These are phyloP conservation scores for Myanophis thanlyinensis DNA, from an alignment of 2,113 vertebrate genomes.

Conservation along the genomic window DNA sequence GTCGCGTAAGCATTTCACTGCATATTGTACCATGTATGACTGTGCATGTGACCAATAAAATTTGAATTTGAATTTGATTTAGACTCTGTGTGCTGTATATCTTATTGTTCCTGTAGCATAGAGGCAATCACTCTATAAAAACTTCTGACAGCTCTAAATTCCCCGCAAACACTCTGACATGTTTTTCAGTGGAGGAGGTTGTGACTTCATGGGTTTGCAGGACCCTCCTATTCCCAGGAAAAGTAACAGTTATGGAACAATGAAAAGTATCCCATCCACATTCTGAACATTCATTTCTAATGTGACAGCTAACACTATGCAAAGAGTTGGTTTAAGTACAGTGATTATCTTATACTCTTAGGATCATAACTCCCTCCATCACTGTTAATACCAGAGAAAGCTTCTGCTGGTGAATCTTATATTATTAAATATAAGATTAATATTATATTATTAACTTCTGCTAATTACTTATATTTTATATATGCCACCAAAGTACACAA, in stretches of 20 bases:
- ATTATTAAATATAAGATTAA: too few relatives aligned
- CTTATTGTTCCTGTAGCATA: too few relatives aligned
- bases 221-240: not conserved
- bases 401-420: conserved; percentile 1
- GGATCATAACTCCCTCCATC: not conserved
- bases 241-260: not conserved
- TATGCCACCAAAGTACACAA: conserved; percentile 4
- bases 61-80: too few relatives aligned
- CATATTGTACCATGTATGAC: too few relatives aligned
- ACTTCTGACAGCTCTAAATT: too few relatives aligned
- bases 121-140: too few relatives aligned
- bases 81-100: too few relatives aligned
- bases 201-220: not conserved
- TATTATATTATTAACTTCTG: not conserved
- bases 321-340: not conserved
- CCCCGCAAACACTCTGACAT: too few relatives aligned
- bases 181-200: not conserved
- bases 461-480: not conserved
- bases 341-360: not conserved
- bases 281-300: not conserved
- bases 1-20: too few relatives aligned
- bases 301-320: not conserved
- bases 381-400: not conserved
- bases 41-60: too few relatives aligned
- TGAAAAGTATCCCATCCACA: not conserved